These are phyloP conservation scores for Penaeus japonicus DNA, from an alignment of 1,140 invertebrate species.

Conservation along the genomic window DNA sequence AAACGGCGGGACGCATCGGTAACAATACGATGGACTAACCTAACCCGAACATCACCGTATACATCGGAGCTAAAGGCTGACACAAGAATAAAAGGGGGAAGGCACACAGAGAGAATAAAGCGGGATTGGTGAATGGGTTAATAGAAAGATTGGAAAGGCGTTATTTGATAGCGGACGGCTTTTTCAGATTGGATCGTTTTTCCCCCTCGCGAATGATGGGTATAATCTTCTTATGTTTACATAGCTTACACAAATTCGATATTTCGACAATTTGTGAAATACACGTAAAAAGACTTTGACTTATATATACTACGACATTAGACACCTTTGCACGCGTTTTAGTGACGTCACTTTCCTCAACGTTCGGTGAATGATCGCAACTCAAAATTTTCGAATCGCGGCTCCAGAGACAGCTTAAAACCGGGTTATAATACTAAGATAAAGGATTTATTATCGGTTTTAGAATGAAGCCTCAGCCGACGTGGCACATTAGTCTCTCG, in stretches of 20 bases:
- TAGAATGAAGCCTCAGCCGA: slow-evolving; percentile 21
- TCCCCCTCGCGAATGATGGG: not conserved
- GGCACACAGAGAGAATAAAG: slow-evolving; percentile 40
- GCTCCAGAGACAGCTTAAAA: not conserved
- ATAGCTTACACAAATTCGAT: too few relatives aligned
- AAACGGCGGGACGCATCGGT: not conserved
- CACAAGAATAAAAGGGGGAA: slow-evolving; percentile 40
- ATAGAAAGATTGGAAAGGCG: slow-evolving; percentile 35
- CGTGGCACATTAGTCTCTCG: slow-evolving; percentile 4
- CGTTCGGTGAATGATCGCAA: not conserved
- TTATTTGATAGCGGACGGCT: slow-evolving; percentile 31
- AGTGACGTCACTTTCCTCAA: not conserved
- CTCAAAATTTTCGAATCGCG: not conserved
- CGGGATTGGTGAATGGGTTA: slow-evolving; percentile 43
- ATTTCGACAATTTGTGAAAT: too few relatives aligned
- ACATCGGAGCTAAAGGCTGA: slow-evolving; percentile 39
- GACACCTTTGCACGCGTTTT: too few relatives aligned
- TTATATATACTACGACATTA: too few relatives aligned
- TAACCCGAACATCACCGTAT: slow-evolving; percentile 44
- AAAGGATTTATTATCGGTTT: slow-evolving; percentile 37
- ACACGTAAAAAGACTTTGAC: too few relatives aligned
- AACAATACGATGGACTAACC: slow-evolving; percentile 9
- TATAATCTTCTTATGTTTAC: too few relatives aligned
- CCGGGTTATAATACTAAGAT: slow-evolving; percentile 31
- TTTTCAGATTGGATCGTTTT: slow-evolving; percentile 23